These are phyloP conservation scores for Colletes collaris DNA, from an alignment of 2,888 invertebrate genomes.

Conservation along the genomic window DNA sequence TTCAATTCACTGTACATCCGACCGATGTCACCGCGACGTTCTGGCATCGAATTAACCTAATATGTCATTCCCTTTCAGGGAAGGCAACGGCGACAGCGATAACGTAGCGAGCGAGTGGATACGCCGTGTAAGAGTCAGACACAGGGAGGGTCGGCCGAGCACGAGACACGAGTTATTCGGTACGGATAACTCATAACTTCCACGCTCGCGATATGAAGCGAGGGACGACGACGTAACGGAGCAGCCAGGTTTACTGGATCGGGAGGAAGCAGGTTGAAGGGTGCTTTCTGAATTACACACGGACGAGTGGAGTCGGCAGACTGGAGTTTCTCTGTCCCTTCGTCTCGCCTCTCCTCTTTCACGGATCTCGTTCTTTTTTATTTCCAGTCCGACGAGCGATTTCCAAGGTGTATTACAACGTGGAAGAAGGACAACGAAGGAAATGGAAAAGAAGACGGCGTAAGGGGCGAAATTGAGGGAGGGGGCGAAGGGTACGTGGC, in stretches of 20 bases:
- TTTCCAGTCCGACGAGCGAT: constrained; percentile 52
- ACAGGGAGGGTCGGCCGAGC: constrained; percentile 1
- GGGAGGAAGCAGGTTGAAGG: constrained; percentile 33
- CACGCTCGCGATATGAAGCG: constrained; percentile 47
- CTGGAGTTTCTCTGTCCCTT: constrained; percentile 12
- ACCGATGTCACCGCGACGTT: not conserved
- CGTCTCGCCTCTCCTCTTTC: not conserved
- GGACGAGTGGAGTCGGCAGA: constrained; percentile 47
- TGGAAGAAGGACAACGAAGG: not conserved
- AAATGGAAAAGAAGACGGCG: constrained; percentile 26
- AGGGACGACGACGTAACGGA: constrained; percentile 27
- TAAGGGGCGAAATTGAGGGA: constrained; percentile 4
- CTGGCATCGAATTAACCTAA: not conserved
- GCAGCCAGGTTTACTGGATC: constrained; percentile 25
- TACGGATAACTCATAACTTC: constrained; percentile 43
- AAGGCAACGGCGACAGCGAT: not conserved
- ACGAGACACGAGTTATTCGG: constrained; percentile 40
- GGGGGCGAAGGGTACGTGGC: not conserved
- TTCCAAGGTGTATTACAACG: constrained; percentile 33
- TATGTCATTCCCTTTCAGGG: not conserved
- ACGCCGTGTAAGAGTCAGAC: constrained; percentile 10
- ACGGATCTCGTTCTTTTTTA: constrained; percentile 38
- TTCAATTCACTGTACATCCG: too few species aligned
- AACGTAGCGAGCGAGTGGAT: constrained; percentile 3
- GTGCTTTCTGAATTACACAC: constrained; percentile 57